A percentile compares a stretch with the other conserved stretches of the same genome.
phyloP scores from a whole-genome alignment of 1,140 invertebrate species.

The Panulirus ornatus region DNA sequence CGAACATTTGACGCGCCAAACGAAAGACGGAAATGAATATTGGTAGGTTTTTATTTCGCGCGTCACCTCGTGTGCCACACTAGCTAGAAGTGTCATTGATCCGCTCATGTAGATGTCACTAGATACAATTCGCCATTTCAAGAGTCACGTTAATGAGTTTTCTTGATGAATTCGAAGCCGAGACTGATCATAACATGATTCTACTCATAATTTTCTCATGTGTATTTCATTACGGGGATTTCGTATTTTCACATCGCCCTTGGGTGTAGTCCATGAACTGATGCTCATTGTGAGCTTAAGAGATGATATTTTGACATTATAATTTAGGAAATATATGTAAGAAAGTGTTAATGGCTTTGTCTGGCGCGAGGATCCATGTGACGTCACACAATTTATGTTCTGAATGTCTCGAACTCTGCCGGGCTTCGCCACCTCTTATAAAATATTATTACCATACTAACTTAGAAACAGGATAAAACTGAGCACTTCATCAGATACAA shows the following conservation, averaged over 20 bases:
- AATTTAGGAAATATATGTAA: slow-evolving; percentile 4
- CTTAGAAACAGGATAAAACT: neutral
- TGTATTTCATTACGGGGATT: neutral
- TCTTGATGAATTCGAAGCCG: neutral
- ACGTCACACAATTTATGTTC: slow-evolving; percentile 73
- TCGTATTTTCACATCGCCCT: neutral
- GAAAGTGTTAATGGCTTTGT: slow-evolving; percentile 60
- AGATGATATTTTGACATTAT: too few species aligned
- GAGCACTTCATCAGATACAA: neutral
- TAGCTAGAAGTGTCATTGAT: slow-evolving; percentile 46
- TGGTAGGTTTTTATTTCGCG: slow-evolving; percentile 71
- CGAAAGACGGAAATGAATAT: slow-evolving; percentile 69
- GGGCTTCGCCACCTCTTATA: neutral
- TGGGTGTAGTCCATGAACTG: neutral
- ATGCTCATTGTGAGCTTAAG: too few species aligned
- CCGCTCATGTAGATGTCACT: slow-evolving; percentile 3
- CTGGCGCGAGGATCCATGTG: slow-evolving; percentile 61
- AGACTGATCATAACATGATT: slow-evolving; percentile 24
- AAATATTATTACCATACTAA: slow-evolving; percentile 55
- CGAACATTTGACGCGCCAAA: slow-evolving; percentile 73
- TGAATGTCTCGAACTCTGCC: slow-evolving; percentile 35
- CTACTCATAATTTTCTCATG: slow-evolving; percentile 47
- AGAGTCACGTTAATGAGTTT: neutral
- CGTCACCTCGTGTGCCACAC: slow-evolving; percentile 65
- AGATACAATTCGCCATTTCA: neutral